Evolutionary conservation across 2,888 invertebrate genomes (phyloP).

Genomic region (Zootermopsis nevadensis): DNA sequence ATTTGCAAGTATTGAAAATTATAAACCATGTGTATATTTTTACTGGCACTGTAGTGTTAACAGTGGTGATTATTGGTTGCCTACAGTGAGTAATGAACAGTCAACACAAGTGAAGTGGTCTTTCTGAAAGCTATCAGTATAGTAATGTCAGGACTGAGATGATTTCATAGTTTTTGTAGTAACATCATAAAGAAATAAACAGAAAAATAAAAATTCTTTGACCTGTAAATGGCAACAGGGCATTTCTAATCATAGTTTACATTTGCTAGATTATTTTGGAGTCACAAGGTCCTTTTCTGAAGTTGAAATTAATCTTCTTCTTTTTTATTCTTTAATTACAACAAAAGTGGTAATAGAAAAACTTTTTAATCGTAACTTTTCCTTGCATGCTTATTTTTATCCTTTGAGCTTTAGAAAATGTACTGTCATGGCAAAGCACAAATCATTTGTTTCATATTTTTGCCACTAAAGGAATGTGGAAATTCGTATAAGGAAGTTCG

Average conservation of each 20-base stretch:
- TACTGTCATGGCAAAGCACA: too few relatives aligned
- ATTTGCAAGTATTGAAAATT: slow-evolving; percentile 21
- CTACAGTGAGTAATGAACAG: not conserved
- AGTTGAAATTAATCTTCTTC: not conserved
- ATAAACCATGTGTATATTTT: not conserved
- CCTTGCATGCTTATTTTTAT: too few relatives aligned
- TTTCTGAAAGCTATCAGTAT: not conserved
- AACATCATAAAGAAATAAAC: not conserved
- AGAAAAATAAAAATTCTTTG: not conserved
- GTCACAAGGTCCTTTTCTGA: not conserved
- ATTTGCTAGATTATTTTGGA: not conserved
- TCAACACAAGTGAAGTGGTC: not conserved
- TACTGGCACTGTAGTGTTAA: slow-evolving; percentile 16
- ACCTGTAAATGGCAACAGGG: not conserved
- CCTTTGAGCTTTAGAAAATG: too few relatives aligned
- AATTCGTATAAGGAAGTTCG: too few relatives aligned
- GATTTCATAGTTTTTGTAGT: not conserved
- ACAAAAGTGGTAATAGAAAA: not conserved
- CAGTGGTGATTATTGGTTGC: slow-evolving; percentile 1
- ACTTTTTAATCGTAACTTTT: too few relatives aligned
- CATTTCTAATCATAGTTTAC: not conserved
- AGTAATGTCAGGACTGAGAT: not conserved
- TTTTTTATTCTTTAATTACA: not conserved
- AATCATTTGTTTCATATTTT: too few relatives aligned
- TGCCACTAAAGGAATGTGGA: too few relatives aligned